Base-by-base conservation (phyloP, 2,797 vertebrate species). In the Pseudochromis fuscus region DNA sequence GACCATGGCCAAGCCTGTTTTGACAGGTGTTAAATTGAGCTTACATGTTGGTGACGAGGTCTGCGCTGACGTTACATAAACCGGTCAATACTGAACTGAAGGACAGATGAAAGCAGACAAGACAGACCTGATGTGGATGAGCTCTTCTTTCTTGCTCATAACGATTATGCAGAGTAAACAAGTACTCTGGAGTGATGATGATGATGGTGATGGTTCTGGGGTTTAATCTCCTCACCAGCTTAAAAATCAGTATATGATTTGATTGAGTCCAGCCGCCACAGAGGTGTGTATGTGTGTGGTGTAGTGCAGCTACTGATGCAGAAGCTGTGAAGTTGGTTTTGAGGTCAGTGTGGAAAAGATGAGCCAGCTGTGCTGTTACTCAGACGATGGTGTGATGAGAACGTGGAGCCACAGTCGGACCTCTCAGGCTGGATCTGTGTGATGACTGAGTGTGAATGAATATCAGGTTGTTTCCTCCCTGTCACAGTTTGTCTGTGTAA, bases 21-120 rank as follows among this genome's bases (percentile, higher is more conserved):
- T 76, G 76, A 79, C 66, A 51, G 66, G 57, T 45, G 72, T 52
- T 81, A 42, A 74, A 74, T 50, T 61, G 70, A 72, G 42, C 4
- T 61, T 51, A 46, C 60, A 24, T 11, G 28, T 21, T 12, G 28
- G 24, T 51, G 66, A 74, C 35, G 31, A 59, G 21, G 42, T 52
- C 52, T 44, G 24, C 33, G 25, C 28, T 45, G 55, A 15, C 57
- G 55, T 77, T 82, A 77, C 31, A 70, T 67, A 82, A 81, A 61
- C 0, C 0, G 45, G 63, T 63, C 48, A 50, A 52, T 77, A 25
- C 33, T 46, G 27, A 31, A 28, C 67, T 13, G 24, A 55, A 11
- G 23, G 10, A 37, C 23, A 19, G 16, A 59, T 57, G 42, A 72
- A 74, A 45, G 35, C 27, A 23, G 21, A 42, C 24, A 25, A 48